phyloP scores from a whole-genome alignment of 2,888 invertebrate species.

The Oxytorus armatus region DNA sequence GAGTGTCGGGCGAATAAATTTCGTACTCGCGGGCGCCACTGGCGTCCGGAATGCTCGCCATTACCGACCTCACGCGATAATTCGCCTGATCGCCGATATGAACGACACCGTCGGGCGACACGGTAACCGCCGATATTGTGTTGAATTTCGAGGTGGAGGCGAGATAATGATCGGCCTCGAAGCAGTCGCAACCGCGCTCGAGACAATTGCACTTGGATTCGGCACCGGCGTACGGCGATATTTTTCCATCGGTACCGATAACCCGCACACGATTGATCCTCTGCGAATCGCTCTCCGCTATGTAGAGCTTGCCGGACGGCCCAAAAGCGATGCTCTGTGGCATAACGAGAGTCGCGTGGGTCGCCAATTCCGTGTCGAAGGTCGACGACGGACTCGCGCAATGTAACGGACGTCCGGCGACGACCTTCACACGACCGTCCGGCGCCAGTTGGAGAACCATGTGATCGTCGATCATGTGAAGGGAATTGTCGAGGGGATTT shows the following conservation, averaged over 20 bases:
- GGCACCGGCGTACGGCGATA: conserved; percentile 96
- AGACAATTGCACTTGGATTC: conserved; percentile 97
- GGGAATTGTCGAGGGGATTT: conserved; percentile 96
- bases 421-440: conserved; percentile 95
- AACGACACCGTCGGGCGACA: conserved; percentile 96
- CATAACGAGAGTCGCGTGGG: conserved; percentile 95
- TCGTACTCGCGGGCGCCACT: conserved; percentile 94
- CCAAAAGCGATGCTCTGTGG: conserved; percentile 98
- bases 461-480: conserved; percentile 98
- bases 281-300: conserved; percentile 98
- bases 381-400: conserved; percentile 93
- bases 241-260: conserved; percentile 97
- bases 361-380: conserved; percentile 94
- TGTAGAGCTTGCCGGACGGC: conserved; percentile 95
- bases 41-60: conserved; percentile 95
- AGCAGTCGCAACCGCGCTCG: conserved; percentile 96
- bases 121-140: conserved; percentile 95
- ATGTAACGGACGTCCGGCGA: conserved; percentile 96
- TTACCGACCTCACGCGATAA: conserved; percentile 94
- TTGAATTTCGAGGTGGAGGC: conserved; percentile 97
- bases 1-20: conserved; percentile 97
- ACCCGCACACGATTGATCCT: conserved; percentile 95
- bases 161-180: conserved; percentile 95
- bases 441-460: conserved; percentile 96
- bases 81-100: conserved; percentile 98